Evolutionary conservation across 1,140 invertebrate species (phyloP), one percentile per base, ranked within the genome.

Genomic region (Epicauta chinensis): DNA sequence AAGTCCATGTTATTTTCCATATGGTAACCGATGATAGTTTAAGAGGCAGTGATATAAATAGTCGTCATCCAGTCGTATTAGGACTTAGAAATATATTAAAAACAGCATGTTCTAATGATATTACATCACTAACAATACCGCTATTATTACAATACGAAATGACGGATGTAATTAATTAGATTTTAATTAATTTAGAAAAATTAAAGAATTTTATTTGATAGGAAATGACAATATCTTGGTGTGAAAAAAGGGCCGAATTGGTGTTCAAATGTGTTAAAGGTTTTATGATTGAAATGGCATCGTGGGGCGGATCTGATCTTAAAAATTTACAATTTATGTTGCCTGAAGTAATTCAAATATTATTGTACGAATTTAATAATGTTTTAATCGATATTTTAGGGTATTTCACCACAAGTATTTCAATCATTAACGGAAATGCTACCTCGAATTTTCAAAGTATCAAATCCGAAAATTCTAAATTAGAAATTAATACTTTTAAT

Each of bases 181-280:
- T 34, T 30, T 44, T 23, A 31, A 46, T 40, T 30, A n/a, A 39
- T 40, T 51, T 6, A 7, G 11, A 38, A 40, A n/a, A n/a, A n/a
- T n/a, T 55, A 32, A 38, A 46, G 5, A n/a, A 34, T 51, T 60
- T 52, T 74, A n/a, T 73, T 41, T 62, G 23, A 23, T 2, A 89
- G 88, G 91, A 94, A 64, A 97, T 97, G 92, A 98, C 93, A 2
- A 87, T 94, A 32, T 83, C 84, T 13, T 98, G 95, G 95, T 98
- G 95, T 71, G 81, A 91, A 59, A 90, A 93, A 66, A 73, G 97
- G 61, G 95, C 95, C 0, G 97, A 99, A 73, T 73, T 99, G 51
- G 87, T 98, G 50, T 93, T 97, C 63, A 99, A 99, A 74, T 99
- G 96, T 76, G 88, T 97, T 13, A 99, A 99, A 79, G 97, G 96